Conservation (phyloP, 2,113 vertebrate species). For the Scomber colias region DNA sequence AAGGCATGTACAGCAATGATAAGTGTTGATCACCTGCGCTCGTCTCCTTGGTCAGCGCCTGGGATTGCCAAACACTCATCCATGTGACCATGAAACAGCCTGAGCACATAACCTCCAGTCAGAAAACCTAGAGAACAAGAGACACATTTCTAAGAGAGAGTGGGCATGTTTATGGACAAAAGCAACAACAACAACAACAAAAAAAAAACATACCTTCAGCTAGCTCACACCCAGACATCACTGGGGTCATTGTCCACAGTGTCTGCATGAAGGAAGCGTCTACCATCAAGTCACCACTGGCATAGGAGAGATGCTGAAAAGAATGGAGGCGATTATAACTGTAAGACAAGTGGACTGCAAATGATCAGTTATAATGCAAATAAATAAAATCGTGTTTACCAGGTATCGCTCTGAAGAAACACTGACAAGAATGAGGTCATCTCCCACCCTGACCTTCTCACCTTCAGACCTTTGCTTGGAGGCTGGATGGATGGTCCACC, state of each 20-base stretch:
- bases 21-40: slow-evolving; percentile 85
- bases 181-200: not conserved
- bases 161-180: not conserved
- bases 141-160: not conserved
- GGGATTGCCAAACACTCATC: slow-evolving; percentile 93
- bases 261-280: slow-evolving; percentile 97
- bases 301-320: slow-evolving; percentile 91
- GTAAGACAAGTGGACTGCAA: not conserved
- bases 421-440: slow-evolving; percentile 94
- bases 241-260: slow-evolving; percentile 95
- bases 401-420: slow-evolving; percentile 95
- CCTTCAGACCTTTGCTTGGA: slow-evolving; percentile 96
- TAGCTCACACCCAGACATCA: slow-evolving; percentile 91
- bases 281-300: slow-evolving; percentile 93
- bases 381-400: slow-evolving; percentile 78
- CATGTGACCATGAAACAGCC: slow-evolving; percentile 95
- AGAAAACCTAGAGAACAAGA: slow-evolving; percentile 84
- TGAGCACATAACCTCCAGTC: slow-evolving; percentile 92
- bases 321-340: not conserved
- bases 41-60: slow-evolving; percentile 88
- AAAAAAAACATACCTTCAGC: slow-evolving; percentile 85
- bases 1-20: not conserved
- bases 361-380: not conserved
- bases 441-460: slow-evolving; percentile 94
- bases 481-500: slow-evolving; percentile 96